A percentile compares a stretch with the other conserved stretches of the same genome.
Evolutionary conservation across 2,113 vertebrate species (phyloP).

Genomic region (Pelodiscus sinensis): DNA sequence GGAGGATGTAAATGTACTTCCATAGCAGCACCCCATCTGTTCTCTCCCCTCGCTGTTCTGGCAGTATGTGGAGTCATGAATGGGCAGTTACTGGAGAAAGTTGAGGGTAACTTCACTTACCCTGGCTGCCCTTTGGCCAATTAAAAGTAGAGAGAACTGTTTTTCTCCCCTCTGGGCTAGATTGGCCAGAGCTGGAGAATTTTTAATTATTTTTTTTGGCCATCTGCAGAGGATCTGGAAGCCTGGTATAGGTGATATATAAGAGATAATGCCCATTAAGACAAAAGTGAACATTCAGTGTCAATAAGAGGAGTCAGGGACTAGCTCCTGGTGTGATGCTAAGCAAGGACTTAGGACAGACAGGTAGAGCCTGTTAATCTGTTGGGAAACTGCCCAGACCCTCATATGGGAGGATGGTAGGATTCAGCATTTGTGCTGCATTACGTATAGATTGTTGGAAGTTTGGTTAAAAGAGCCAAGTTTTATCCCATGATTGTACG

Average conservation of each 20-base stretch:
- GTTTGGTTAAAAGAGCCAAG: neutral
- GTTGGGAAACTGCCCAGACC: neutral
- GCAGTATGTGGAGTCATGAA: neutral
- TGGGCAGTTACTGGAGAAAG: neutral
- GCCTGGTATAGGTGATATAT: neutral
- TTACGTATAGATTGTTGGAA: accelerated
- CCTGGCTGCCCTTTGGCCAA: too few species aligned
- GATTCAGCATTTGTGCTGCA: neutral
- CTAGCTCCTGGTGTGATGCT: neutral
- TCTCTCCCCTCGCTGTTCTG: neutral
- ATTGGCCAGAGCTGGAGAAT: accelerated
- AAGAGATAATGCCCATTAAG: neutral
- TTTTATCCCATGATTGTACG: neutral
- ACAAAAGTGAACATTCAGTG: neutral
- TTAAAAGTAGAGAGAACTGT: neutral
- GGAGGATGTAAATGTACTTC: neutral
- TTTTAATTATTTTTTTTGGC: neutral
- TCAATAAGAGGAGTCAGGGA: neutral
- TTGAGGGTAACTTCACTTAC: neutral
- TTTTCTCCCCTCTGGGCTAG: neutral
- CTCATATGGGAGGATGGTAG: neutral
- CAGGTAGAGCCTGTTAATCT: neutral
- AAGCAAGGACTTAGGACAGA: neutral
- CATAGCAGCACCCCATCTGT: neutral
- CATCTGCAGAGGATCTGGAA: neutral